Evolutionary conservation across 1,140 invertebrate genomes (phyloP), one percentile per base, ranked within the genome.

Genomic region (Atopsyche davidsoni): DNA sequence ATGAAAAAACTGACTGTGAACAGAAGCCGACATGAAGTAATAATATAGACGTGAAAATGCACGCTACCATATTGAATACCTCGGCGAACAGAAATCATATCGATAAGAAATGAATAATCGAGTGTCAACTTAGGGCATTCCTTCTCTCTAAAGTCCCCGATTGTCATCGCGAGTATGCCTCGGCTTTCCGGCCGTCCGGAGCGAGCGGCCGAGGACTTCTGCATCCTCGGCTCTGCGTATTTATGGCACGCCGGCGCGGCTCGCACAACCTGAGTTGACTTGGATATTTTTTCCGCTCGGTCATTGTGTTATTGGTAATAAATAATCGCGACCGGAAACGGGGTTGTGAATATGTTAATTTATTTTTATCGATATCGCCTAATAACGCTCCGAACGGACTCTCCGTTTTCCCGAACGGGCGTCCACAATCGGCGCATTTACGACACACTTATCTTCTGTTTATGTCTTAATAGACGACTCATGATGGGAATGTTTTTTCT

Each of bases 41-140:
- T 57, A 57, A 57, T 57, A 57, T 51, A 57, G 55, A 57, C 25
- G 47, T 57, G 50, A 50, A 53, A 53, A 57, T 57, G 46, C 46
- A 46, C 19, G 46, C 51, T 50, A 46, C 46, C 34, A 53, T 21
- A 55, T 57, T 46, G 55, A 47, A 52, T 57, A 46, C 49, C 41
- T 31, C 18, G 35, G 36, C 13, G 34, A 53, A 50, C 51, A 51
- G 51, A 50, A 53, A 50, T 41, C 41, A 46, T 57, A 51, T 50
- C 47, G 55, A 57, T 57, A 57, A 57, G 55, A 46, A 53, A 57
- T 57, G 55, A 57, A 43, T 57, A 57, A 57, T 57, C 55, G 55
- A 50, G 51, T 57, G 55, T 57, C 55, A 57, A 38, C 28, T 36
- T 28, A 10, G 43, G 46, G 51, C 46, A 53, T 53, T 43, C 55